phyloP scores from a whole-genome alignment of 1,140 invertebrate genomes.

The Drosophila seguyi region DNA sequence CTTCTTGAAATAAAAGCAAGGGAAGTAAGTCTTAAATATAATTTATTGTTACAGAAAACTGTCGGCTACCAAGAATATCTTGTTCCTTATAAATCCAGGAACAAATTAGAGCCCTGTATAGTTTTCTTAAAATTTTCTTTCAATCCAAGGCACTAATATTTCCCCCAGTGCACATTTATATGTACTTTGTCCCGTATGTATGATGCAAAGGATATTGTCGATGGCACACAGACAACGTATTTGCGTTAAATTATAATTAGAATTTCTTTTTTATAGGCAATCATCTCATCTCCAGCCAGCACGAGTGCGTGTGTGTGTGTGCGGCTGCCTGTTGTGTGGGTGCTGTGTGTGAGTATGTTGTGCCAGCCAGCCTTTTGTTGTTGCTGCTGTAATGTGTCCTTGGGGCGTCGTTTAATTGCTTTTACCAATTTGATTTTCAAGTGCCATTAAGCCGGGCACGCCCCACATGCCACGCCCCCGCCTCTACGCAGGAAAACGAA shows the following conservation, averaged over 20 bases:
- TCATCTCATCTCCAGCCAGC: slow-evolving; percentile 49
- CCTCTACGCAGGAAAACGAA: slow-evolving; percentile 53
- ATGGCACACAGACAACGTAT: slow-evolving; percentile 72
- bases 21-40: neutral
- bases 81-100: no score
- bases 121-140: neutral
- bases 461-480: slow-evolving; percentile 38
- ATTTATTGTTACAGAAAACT: neutral
- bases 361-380: slow-evolving; percentile 43
- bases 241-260: slow-evolving; percentile 84
- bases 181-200: slow-evolving; percentile 11
- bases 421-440: slow-evolving; percentile 85
- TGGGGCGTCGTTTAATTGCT: slow-evolving; percentile 85
- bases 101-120: neutral
- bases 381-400: slow-evolving; percentile 83
- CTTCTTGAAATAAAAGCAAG: neutral
- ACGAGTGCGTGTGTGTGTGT: slow-evolving; percentile 45
- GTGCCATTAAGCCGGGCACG: slow-evolving; percentile 82
- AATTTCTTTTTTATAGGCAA: slow-evolving; percentile 84
- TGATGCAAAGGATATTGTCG: slow-evolving; percentile 54
- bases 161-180: slow-evolving; percentile 22
- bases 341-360: slow-evolving; percentile 17
- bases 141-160: fast-evolving
- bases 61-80: no score
- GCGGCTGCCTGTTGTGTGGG: slow-evolving; percentile 24